These are phyloP conservation scores for Imbricaverruca yamaguchii DNA, from an alignment of 2,888 invertebrate genomes.

Conservation along the genomic window DNA sequence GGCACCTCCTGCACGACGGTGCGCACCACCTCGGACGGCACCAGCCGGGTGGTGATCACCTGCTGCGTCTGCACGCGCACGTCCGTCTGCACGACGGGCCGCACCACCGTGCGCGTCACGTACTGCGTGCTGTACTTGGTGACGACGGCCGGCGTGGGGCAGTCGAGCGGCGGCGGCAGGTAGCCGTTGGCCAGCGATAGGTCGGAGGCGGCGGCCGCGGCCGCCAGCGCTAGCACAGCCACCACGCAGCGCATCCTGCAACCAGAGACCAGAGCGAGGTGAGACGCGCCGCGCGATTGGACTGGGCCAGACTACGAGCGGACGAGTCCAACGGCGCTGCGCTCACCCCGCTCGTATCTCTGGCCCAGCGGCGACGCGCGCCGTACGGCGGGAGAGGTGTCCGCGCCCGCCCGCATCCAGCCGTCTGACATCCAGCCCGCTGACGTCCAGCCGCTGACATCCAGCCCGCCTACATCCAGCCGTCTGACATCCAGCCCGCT, in stretches of 20 bases:
- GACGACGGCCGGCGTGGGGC: background rate
- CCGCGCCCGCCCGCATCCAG: too few relatives aligned
- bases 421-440: too few relatives aligned
- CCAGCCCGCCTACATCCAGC: too few relatives aligned
- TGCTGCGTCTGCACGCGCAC: background rate
- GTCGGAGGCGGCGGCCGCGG: background rate
- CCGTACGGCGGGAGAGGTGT: too few relatives aligned
- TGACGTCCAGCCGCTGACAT: too few relatives aligned
- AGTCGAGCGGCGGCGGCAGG: background rate
- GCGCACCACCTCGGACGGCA: background rate
- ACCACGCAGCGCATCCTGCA: background rate
- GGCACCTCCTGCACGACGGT: background rate
- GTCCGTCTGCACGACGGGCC: background rate
- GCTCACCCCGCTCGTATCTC: slow-evolving; percentile 15
- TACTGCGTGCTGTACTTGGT: background rate
- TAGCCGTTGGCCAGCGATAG: background rate
- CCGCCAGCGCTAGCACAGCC: background rate
- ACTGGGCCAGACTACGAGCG: slow-evolving; percentile 6
- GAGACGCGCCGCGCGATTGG: background rate
- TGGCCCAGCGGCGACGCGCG: background rate
- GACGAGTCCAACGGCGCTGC: slow-evolving; percentile 5
- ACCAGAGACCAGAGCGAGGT: background rate
- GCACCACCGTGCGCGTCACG: background rate
- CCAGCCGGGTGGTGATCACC: background rate
- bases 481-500: too few relatives aligned